These are phyloP conservation scores for Paratilapia polleni DNA, from an alignment of 2,113 vertebrate genomes.

Conservation along the genomic window DNA sequence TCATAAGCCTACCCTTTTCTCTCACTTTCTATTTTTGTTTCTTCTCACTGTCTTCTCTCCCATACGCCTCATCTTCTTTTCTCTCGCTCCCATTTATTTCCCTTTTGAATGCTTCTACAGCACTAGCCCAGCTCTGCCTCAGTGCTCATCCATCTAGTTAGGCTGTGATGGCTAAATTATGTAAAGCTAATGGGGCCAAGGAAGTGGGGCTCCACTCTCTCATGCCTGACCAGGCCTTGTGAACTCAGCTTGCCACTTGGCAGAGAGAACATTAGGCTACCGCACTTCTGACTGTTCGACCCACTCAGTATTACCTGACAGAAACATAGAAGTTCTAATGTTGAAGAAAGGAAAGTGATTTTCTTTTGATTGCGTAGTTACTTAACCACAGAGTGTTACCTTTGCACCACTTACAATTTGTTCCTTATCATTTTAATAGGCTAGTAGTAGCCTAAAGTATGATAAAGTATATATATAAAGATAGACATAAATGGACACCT, in stretches of 20 bases:
- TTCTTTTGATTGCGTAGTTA: neutral
- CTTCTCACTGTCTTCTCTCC: neutral
- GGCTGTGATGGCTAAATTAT: conserved; percentile 66
- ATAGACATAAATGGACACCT: too few relatives aligned
- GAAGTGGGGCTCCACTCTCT: conserved; percentile 44
- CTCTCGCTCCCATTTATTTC: neutral
- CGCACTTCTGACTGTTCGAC: conserved; percentile 20
- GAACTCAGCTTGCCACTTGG: conserved; percentile 38
- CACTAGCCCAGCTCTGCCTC: neutral
- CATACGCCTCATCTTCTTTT: neutral
- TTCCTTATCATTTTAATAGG: too few relatives aligned
- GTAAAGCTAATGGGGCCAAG: conserved; percentile 65
- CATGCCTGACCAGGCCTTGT: conserved; percentile 28
- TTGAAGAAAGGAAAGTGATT: neutral
- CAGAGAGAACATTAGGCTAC: conserved; percentile 13
- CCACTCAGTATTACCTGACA: conserved; percentile 4
- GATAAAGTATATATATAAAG: too few relatives aligned
- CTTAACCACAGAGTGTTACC: neutral
- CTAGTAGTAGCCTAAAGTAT: too few relatives aligned
- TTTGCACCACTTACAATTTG: too few relatives aligned
- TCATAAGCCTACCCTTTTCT: neutral
- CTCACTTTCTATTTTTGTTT: neutral
- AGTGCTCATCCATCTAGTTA: conserved; percentile 53
- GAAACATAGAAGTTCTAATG: neutral
- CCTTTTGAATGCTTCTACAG: conserved; percentile 11